Evolutionary conservation across 2,113 vertebrate species (phyloP).

Genomic region (Athene cunicularia): DNA sequence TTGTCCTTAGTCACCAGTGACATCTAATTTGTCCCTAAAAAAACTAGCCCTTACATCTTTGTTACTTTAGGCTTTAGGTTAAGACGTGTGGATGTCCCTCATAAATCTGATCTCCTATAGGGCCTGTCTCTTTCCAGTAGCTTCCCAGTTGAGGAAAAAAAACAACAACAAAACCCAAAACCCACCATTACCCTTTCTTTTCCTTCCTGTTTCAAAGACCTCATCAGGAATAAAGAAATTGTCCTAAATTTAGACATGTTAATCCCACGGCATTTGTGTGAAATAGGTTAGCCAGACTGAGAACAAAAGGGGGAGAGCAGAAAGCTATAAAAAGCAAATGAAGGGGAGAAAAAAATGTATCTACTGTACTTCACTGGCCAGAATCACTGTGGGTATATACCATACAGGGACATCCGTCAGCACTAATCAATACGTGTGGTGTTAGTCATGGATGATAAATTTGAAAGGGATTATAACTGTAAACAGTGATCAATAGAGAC

Average conservation of each 20-base stretch:
- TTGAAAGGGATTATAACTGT: slow-evolving; percentile 89
- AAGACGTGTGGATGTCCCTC: slow-evolving; percentile 61
- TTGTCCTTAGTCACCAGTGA: slow-evolving; percentile 76
- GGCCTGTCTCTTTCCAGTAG: slow-evolving; percentile 7
- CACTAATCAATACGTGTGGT: slow-evolving; percentile 83
- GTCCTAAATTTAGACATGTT: slow-evolving; percentile 64
- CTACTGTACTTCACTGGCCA: slow-evolving; percentile 62
- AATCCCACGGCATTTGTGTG: slow-evolving; percentile 36
- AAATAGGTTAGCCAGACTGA: slow-evolving; percentile 58
- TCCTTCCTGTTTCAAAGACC: slow-evolving; percentile 17
- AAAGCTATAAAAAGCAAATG: slow-evolving; percentile 70
- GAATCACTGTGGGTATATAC: slow-evolving; percentile 66
- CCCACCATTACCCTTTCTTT: neutral
- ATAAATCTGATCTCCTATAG: slow-evolving; percentile 75
- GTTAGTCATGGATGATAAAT: slow-evolving; percentile 89
- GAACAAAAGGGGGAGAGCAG: slow-evolving; percentile 52
- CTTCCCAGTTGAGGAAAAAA: slow-evolving; percentile 9
- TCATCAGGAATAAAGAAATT: slow-evolving; percentile 53
- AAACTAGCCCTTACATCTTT: slow-evolving; percentile 70
- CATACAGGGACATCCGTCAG: slow-evolving; percentile 83
- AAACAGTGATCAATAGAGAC: slow-evolving; percentile 90
- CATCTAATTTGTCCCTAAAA: slow-evolving; percentile 76
- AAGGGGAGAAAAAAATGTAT: slow-evolving; percentile 55
- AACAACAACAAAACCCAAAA: neutral
- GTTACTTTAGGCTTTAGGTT: slow-evolving; percentile 74